Conservation (phyloP, 2,888 invertebrate genomes). For the Cataglyphis albicans region DNA sequence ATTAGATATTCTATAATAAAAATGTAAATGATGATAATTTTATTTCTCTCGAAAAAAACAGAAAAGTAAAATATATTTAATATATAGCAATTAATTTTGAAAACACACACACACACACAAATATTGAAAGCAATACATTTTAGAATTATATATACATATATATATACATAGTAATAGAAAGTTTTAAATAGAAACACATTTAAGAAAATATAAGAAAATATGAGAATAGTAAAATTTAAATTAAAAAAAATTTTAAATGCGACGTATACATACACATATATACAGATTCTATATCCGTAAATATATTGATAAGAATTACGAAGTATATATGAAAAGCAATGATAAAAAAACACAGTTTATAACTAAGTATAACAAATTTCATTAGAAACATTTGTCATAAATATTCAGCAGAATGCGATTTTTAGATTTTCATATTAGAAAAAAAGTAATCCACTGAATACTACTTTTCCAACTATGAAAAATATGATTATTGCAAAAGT, state of each 20-base stretch:
- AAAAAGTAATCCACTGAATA: not conserved
- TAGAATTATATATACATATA: not conserved
- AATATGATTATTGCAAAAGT: not conserved
- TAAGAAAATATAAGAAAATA: conserved; percentile 1
- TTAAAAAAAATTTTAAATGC: not conserved
- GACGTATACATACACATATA: not conserved
- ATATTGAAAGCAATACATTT: conserved; percentile 31
- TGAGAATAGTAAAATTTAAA: not conserved
- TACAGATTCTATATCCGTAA: not conserved
- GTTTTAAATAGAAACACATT: conserved; percentile 10
- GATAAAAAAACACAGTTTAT: conserved; percentile 6
- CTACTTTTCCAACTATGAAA: not conserved
- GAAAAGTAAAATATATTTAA: not conserved
- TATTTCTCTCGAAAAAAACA: not conserved
- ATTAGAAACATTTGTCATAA: conserved; percentile 26
- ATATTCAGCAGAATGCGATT: not conserved
- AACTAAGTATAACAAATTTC: not conserved
- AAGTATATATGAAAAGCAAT: conserved; percentile 18
- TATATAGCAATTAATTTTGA: not conserved
- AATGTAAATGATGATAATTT: conserved; percentile 14
- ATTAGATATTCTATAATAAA: conserved; percentile 9
- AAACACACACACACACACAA: not conserved
- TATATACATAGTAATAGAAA: not conserved
- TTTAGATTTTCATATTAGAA: conserved; percentile 3
- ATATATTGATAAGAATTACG: conserved; percentile 43